These are phyloP conservation scores for Melanchra persicariae DNA, from an alignment of 2,888 invertebrate genomes.

Conservation along the genomic window DNA sequence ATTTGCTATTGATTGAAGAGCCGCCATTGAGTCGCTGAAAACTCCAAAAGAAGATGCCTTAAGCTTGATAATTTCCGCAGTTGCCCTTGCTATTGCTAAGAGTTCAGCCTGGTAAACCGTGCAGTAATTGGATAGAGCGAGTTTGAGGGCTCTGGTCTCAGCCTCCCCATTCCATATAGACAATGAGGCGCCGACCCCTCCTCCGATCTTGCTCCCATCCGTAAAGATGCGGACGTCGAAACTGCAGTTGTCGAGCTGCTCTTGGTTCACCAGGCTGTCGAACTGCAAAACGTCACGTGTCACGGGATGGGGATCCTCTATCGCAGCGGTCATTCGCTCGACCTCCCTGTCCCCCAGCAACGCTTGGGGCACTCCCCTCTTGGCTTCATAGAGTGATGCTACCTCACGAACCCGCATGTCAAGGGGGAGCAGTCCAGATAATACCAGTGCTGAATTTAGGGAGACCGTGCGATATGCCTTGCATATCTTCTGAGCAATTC, in stretches of 20 bases:
- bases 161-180: neutral
- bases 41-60: too few relatives aligned
- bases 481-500: slow-evolving; percentile 44
- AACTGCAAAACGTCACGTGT: neutral
- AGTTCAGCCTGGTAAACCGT: slow-evolving; percentile 12
- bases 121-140: neutral
- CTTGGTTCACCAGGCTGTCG: neutral
- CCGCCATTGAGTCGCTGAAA: too few relatives aligned
- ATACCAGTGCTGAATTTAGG: slow-evolving; percentile 13
- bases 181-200: neutral
- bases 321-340: neutral
- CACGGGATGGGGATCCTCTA: neutral
- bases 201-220: neutral
- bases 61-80: too few relatives aligned
- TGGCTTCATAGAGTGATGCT: neutral
- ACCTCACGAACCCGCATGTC: neutral
- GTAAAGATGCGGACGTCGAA: neutral
- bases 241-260: neutral
- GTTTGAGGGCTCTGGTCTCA: neutral
- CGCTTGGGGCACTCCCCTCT: neutral
- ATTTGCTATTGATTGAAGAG: too few relatives aligned
- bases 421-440: slow-evolving; percentile 7
- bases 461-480: slow-evolving; percentile 47
- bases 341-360: neutral
- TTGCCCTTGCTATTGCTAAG: too few relatives aligned